Conservation (phyloP, 2,113 vertebrate species). For the Struthidea cinerea region DNA sequence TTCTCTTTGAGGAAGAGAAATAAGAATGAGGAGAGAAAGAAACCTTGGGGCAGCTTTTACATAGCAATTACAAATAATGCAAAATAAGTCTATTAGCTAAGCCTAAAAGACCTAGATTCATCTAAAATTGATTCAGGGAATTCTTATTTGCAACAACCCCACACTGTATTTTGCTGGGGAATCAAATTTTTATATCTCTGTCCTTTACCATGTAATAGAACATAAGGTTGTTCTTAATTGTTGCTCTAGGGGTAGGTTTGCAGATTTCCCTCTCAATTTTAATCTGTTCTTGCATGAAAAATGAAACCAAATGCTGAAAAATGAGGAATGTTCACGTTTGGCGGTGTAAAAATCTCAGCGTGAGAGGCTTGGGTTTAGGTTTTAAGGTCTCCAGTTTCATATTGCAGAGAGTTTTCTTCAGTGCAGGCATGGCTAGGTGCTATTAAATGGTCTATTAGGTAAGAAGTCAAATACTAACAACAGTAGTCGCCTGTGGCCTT, state of each 20-base stretch:
- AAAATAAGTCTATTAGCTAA: neutral
- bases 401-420: neutral
- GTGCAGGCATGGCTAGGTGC: neutral
- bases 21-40: neutral
- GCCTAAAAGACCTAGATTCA: neutral
- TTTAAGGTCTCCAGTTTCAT: neutral
- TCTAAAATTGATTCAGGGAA: neutral
- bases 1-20: neutral
- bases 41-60: neutral
- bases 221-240: neutral
- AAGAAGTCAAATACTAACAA: neutral
- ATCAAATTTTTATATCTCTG: neutral
- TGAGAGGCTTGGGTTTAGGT: neutral
- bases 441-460: neutral
- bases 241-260: neutral
- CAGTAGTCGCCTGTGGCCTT: neutral
- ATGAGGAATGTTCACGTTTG: neutral
- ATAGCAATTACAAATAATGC: neutral
- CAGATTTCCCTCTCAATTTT: neutral
- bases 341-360: neutral
- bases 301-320: neutral
- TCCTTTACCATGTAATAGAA: neutral
- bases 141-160: neutral
- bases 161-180: neutral
- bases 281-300: neutral